phyloP scores from a whole-genome alignment of 2,113 vertebrate genomes.

The Coreoperca whiteheadi region DNA sequence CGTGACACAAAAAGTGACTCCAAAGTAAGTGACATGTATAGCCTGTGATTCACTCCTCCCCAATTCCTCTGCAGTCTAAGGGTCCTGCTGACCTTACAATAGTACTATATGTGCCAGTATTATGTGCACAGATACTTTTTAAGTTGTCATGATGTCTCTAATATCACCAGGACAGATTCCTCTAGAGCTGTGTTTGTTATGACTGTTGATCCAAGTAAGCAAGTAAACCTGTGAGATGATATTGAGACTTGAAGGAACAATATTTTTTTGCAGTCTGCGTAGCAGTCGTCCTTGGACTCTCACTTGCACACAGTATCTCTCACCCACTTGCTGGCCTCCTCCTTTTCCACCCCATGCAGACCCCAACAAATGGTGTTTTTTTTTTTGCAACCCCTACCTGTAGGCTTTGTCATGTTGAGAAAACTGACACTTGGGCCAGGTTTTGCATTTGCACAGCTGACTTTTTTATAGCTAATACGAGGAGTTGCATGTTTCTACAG shows the following conservation, averaged over 20 bases:
- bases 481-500: conserved; percentile 5
- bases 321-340: conserved; percentile 20
- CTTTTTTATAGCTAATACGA: not conserved
- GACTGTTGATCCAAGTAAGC: not conserved
- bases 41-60: not conserved
- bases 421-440: not conserved
- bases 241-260: not conserved
- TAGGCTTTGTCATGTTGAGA: not conserved
- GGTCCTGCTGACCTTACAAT: conserved; percentile 33
- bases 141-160: conserved; percentile 18
- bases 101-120: conserved; percentile 16
- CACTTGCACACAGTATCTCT: conserved; percentile 49
- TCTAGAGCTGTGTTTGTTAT: not conserved
- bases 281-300: conserved; percentile 4
- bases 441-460: not conserved
- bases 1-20: not conserved
- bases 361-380: not conserved
- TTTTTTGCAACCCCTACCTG: not conserved
- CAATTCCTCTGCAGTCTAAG: conserved; percentile 11
- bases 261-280: not conserved
- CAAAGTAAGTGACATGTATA: not conserved
- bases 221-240: not conserved
- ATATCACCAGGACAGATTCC: conserved; percentile 15
- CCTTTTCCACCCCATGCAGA: not conserved
- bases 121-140: conserved; percentile 2